Evolutionary conservation across 2,113 vertebrate species (phyloP).

Genomic region (Acrocephalus kingi): DNA sequence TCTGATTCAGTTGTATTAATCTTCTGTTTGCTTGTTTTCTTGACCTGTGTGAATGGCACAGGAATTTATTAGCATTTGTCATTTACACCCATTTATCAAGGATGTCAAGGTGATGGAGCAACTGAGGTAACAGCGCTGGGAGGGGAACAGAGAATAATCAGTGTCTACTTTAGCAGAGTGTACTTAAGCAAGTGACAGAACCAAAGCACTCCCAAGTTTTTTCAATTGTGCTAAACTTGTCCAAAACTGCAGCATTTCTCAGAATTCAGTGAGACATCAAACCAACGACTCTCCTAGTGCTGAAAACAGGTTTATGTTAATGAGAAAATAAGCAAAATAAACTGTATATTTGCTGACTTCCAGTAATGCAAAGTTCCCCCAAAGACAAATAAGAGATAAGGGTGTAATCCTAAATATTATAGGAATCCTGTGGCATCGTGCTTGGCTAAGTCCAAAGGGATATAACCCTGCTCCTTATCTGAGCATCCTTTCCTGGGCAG

Average conservation of each 20-base stretch:
- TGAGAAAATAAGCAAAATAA: not conserved
- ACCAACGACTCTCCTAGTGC: not conserved
- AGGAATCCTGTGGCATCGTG: not conserved
- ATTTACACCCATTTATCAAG: not conserved
- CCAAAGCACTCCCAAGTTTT: not conserved
- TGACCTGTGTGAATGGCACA: not conserved
- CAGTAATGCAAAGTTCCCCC: not conserved
- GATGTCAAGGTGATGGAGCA: not conserved
- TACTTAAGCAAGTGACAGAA: not conserved
- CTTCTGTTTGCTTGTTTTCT: slow-evolving; percentile 23
- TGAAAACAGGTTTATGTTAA: not conserved
- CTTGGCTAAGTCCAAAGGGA: not conserved
- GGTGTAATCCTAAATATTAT: slow-evolving; percentile 2
- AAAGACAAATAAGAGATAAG: slow-evolving; percentile 23
- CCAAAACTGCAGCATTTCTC: not conserved
- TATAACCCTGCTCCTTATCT: not conserved
- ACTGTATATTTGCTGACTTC: not conserved
- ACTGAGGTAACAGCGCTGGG: not conserved
- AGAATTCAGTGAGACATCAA: not conserved
- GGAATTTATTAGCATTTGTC: slow-evolving; percentile 4
- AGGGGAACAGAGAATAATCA: not conserved
- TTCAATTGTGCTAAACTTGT: not conserved
- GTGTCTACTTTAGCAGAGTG: not conserved
- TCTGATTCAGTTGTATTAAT: not conserved
- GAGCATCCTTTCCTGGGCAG: not conserved